Conservation (phyloP, 2,113 vertebrate genomes). For the Indri indri region DNA sequence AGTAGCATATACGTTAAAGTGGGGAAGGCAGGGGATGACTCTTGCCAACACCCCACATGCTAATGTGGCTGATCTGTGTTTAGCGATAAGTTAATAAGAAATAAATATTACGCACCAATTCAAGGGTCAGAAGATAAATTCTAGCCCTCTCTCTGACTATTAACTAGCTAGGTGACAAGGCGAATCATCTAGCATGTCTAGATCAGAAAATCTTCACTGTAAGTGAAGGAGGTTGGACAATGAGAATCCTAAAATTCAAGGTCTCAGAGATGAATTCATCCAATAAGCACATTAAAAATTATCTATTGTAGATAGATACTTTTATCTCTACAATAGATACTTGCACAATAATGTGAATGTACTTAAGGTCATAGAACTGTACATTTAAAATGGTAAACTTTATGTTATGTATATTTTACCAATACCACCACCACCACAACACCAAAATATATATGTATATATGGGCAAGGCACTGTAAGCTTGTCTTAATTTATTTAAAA, state of each 20-base stretch:
- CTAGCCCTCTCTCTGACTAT: background rate
- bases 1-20: background rate
- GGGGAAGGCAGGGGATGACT: background rate
- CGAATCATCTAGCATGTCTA: background rate
- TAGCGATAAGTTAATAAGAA: background rate
- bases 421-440: background rate
- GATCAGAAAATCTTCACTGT: background rate
- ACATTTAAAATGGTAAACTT: background rate
- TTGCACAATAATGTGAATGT: background rate
- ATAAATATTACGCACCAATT: background rate
- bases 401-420: background rate
- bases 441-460: background rate
- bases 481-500: slow-evolving; percentile 22
- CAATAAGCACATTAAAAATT: background rate
- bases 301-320: background rate
- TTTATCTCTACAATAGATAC: too few species aligned
- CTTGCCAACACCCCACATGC: background rate
- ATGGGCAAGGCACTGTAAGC: background rate
- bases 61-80: background rate
- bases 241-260: background rate
- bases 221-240: background rate
- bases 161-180: background rate
- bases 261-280: background rate
- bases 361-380: background rate
- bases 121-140: background rate